Percentiles rank a stretch among this genome's conserved stretches.
These are phyloP conservation scores for Lottia scabra DNA, from an alignment of 2,888 invertebrate genomes.

Conservation along the genomic window DNA sequence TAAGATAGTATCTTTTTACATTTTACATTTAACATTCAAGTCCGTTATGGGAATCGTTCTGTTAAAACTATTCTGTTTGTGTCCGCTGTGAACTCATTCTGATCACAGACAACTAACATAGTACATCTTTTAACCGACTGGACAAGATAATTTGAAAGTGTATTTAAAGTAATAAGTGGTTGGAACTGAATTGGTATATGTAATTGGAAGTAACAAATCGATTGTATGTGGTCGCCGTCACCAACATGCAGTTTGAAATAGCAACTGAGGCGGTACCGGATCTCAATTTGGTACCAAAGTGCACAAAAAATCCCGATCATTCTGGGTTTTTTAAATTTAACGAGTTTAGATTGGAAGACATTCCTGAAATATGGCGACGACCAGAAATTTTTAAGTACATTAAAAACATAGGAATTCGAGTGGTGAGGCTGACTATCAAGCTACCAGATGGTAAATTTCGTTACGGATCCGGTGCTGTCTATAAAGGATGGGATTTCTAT, in stretches of 20 bases:
- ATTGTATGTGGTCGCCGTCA: no score
- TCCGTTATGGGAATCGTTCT: no score
- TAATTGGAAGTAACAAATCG: no score
- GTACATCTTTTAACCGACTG: no score
- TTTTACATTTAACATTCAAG: no score
- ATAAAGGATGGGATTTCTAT: neutral
- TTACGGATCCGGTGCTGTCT: neutral
- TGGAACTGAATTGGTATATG: no score
- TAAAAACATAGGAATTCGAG: neutral
- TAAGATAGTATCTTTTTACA: no score
- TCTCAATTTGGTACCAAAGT: neutral
- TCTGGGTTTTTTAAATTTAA: neutral
- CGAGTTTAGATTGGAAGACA: neutral
- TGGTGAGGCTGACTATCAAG: neutral
- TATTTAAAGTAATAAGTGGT: no score
- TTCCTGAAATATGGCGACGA: neutral
- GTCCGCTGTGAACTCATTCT: no score
- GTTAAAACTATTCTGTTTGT: no score
- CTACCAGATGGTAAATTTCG: neutral
- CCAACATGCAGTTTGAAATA: neutral
- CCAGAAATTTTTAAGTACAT: neutral
- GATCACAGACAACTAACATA: no score
- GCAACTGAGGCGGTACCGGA: neutral
- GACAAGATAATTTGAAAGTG: no score
- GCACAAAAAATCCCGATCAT: neutral